Evolutionary conservation across 2,888 invertebrate species (phyloP).

Genomic region (Villa cingulata): DNA sequence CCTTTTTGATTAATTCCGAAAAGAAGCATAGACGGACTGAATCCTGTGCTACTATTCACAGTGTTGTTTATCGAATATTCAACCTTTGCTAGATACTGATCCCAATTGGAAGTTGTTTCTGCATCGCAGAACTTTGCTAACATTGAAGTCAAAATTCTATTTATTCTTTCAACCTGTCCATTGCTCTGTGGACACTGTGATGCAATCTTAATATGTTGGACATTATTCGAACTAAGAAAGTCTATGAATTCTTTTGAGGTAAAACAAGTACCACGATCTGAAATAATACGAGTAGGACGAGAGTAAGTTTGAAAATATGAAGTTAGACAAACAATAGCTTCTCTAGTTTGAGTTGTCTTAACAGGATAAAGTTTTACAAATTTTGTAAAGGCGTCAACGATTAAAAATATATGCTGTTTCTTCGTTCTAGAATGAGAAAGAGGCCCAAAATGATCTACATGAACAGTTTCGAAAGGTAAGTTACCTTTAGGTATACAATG

Average conservation of each 20-base stretch:
- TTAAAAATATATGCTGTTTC: neutral
- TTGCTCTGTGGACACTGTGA: slow-evolving; percentile 3
- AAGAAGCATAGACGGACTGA: slow-evolving; percentile 20
- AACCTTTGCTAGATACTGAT: slow-evolving; percentile 9
- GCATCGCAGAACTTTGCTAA: slow-evolving; percentile 6
- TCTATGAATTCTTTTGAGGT: slow-evolving; percentile 23
- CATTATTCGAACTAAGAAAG: slow-evolving; percentile 19
- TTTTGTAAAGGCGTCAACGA: too few species aligned
- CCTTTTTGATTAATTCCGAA: slow-evolving; percentile 21
- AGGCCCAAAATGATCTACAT: too few species aligned
- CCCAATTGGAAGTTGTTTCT: too few species aligned
- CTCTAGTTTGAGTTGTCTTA: neutral
- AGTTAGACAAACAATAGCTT: neutral
- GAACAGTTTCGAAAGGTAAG: too few species aligned
- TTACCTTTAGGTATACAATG: too few species aligned
- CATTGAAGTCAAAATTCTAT: slow-evolving; percentile 12
- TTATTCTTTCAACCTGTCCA: slow-evolving; percentile 11
- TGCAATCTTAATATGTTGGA: slow-evolving; percentile 4
- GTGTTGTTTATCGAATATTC: slow-evolving; percentile 21
- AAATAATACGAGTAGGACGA: neutral
- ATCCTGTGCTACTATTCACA: slow-evolving; percentile 17
- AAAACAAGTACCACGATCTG: slow-evolving; percentile 24
- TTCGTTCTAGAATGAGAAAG: neutral
- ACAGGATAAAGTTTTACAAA: too few species aligned
- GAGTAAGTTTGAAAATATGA: too few species aligned